Conservation (phyloP, 2,797 vertebrate genomes). For the Cynodonichthys magdalenae region DNA sequence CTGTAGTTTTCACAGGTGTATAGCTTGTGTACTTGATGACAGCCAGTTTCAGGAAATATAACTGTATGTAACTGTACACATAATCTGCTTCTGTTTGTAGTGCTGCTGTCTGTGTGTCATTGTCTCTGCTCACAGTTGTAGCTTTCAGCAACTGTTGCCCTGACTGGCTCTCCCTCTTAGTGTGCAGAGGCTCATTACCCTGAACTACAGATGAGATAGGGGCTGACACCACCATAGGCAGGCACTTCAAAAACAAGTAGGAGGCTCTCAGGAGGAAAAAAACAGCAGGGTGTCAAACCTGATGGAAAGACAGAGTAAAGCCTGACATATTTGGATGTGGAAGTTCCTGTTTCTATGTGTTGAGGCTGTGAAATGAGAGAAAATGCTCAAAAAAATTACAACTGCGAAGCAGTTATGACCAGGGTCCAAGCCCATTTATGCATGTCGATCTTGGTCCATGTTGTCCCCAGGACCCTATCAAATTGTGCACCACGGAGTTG, state of each 20-base stretch:
- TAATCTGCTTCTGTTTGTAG: conserved; percentile 7
- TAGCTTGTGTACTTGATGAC: not conserved
- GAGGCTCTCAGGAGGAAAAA: conserved; percentile 28
- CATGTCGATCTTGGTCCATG: too few species aligned
- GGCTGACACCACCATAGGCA: conserved; percentile 41
- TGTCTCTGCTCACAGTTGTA: conserved; percentile 24
- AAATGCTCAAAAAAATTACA: not conserved
- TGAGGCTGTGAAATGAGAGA: conserved; percentile 5
- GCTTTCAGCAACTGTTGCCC: conserved; percentile 34
- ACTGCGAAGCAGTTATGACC: too few species aligned
- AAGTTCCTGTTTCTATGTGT: conserved; percentile 3
- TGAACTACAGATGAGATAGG: conserved; percentile 42
- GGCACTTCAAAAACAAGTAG: conserved; percentile 50
- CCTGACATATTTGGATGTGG: conserved; percentile 19
- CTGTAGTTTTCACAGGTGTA: not conserved
- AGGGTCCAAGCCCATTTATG: too few species aligned
- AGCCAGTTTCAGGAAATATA: not conserved
- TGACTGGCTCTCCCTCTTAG: conserved; percentile 25
- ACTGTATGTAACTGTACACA: not conserved
- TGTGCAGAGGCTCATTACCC: conserved; percentile 53
- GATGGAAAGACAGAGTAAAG: conserved; percentile 36
- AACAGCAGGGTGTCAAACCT: conserved; percentile 36
- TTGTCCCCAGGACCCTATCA: too few species aligned
- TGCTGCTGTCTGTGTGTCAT: conserved; percentile 18
- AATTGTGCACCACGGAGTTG: too few species aligned